Evolutionary conservation across 2,113 vertebrate genomes (phyloP).

Genomic region (Dissostichus mawsoni): DNA sequence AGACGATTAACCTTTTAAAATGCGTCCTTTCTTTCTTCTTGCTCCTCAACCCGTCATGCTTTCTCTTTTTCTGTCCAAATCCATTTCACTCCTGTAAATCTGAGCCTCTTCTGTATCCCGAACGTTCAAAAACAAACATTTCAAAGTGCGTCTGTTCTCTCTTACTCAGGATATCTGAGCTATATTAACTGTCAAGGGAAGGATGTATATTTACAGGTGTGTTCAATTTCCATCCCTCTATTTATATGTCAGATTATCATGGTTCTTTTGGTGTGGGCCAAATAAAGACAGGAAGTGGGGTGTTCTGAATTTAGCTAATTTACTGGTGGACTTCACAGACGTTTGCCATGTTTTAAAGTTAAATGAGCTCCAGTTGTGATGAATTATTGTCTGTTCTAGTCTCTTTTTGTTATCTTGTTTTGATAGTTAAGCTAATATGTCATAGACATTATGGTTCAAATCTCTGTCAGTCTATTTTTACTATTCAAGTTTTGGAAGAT

Average conservation of each 20-base stretch:
- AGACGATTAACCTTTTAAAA: constrained; percentile 10
- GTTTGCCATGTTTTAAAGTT: constrained; percentile 1
- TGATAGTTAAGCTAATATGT: neutral
- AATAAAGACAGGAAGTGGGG: constrained; percentile 44
- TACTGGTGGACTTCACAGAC: constrained; percentile 9
- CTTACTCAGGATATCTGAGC: constrained; percentile 54
- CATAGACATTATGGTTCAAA: neutral
- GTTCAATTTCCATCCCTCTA: constrained; percentile 54
- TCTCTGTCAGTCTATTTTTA: neutral
- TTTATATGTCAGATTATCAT: constrained; percentile 57
- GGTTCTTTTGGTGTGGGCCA: constrained; percentile 37
- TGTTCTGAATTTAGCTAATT: constrained; percentile 44
- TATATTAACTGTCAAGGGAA: constrained; percentile 14
- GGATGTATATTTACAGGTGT: constrained; percentile 48
- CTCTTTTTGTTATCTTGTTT: constrained; percentile 30
- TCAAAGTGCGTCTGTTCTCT: constrained; percentile 30
- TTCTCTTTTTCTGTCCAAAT: constrained; percentile 24
- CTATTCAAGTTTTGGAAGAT: neutral
- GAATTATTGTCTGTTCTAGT: constrained; percentile 33
- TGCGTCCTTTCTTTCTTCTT: neutral
- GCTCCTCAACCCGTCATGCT: constrained; percentile 4
- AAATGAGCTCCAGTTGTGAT: constrained; percentile 33
- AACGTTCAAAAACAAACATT: no score
- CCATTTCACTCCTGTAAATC: constrained; percentile 31
- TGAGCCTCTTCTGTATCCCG: no score